Evolutionary conservation across 2,888 invertebrate genomes (phyloP).

Genomic region (Eugnorisma glareosa): DNA sequence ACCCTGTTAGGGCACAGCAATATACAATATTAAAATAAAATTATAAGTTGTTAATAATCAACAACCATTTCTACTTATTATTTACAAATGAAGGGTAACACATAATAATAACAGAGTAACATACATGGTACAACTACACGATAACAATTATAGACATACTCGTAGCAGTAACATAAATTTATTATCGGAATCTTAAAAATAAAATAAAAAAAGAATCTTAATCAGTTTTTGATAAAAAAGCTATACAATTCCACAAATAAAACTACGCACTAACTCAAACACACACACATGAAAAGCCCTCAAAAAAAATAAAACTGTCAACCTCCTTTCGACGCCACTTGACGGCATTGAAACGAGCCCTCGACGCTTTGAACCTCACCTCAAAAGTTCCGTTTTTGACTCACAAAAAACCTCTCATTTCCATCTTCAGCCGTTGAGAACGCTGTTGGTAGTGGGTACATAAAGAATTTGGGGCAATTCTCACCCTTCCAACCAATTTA

Average conservation of each 20-base stretch:
- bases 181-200: no score
- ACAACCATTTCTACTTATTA: no score
- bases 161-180: no score
- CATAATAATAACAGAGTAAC: no score
- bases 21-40: no score
- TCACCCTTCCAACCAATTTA: slow-evolving; percentile 43
- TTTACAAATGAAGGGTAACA: no score
- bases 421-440: slow-evolving; percentile 58
- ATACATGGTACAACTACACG: no score
- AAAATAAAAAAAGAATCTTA: no score
- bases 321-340: slow-evolving; percentile 59
- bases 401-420: slow-evolving; percentile 67
- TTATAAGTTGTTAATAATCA: no score
- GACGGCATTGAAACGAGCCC: slow-evolving; percentile 62
- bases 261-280: slow-evolving; percentile 32
- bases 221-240: no score
- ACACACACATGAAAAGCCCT: slow-evolving; percentile 30
- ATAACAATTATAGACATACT: no score
- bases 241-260: slow-evolving; percentile 11
- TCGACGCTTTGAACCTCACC: slow-evolving; percentile 63
- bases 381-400: slow-evolving; percentile 64
- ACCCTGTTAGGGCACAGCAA: no score
- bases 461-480: slow-evolving; percentile 61
- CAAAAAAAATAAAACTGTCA: slow-evolving; percentile 61
- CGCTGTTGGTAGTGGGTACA: slow-evolving; percentile 24